These are phyloP conservation scores for Manis crassicaudata DNA, from an alignment of 2,797 vertebrate species.

Conservation along the genomic window DNA sequence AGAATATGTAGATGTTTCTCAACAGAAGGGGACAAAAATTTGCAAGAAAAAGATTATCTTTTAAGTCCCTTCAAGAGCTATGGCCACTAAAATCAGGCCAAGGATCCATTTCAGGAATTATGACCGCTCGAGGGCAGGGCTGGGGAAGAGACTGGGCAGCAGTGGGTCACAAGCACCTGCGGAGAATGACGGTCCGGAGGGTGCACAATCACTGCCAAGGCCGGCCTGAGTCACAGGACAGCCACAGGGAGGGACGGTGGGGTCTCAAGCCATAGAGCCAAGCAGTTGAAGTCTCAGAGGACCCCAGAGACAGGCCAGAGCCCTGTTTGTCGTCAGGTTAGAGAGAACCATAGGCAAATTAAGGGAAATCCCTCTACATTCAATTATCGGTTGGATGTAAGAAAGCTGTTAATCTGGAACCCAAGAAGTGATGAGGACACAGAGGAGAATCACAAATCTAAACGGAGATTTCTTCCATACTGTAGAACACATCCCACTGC, in stretches of 20 bases:
- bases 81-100: background rate
- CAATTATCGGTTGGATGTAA: background rate
- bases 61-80: background rate
- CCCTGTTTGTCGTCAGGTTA: rapidly evolving
- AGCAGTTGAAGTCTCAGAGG: rapidly evolving
- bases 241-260: rapidly evolving
- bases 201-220: background rate
- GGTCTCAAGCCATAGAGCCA: rapidly evolving
- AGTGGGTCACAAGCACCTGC: rapidly evolving
- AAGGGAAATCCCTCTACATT: background rate
- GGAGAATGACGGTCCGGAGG: background rate
- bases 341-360: background rate
- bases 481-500: background rate
- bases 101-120: background rate
- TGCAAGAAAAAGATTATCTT: background rate
- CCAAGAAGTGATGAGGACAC: background rate
- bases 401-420: background rate
- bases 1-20: background rate
- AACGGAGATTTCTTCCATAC: rapidly evolving
- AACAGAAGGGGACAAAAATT: background rate
- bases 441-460: background rate
- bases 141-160: rapidly evolving
- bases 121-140: too few relatives aligned
- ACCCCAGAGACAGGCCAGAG: background rate
- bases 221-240: background rate